Evolutionary conservation across 2,113 vertebrate species (phyloP).

Genomic region (Bucco capensis): DNA sequence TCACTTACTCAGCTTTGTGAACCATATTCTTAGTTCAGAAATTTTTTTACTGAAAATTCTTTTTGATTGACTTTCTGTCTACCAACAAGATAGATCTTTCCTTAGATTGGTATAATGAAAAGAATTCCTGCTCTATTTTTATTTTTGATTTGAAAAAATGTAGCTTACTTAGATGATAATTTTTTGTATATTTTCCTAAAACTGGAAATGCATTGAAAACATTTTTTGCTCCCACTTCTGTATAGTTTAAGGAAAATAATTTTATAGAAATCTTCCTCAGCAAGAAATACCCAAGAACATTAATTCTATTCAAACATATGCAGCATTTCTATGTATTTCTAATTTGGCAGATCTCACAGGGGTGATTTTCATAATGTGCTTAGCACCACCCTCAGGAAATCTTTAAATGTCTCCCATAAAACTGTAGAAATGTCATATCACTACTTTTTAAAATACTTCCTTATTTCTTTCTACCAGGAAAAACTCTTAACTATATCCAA

Average conservation of each 20-base stretch:
- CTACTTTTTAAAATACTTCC: background rate
- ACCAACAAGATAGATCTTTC: background rate
- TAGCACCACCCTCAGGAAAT: slow-evolving; percentile 50
- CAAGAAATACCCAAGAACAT: background rate
- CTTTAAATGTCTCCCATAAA: background rate
- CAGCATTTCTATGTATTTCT: background rate
- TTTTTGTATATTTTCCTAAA: background rate
- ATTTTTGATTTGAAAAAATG: background rate
- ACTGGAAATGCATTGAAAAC: background rate
- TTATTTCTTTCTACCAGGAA: background rate
- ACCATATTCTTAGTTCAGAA: background rate
- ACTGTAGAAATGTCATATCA: background rate
- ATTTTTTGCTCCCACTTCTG: background rate
- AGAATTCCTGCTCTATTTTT: background rate
- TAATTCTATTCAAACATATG: slow-evolving; percentile 1
- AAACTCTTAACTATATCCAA: background rate
- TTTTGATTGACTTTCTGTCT: background rate
- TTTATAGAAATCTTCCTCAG: background rate
- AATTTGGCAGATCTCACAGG: background rate
- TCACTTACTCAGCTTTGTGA: background rate
- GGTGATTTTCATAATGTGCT: slow-evolving; percentile 19
- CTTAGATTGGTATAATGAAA: background rate
- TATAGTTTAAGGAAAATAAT: background rate
- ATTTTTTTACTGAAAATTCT: background rate
- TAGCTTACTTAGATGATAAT: background rate